These are phyloP conservation scores for Myiozetetes cayanensis DNA, from an alignment of 2,113 vertebrate genomes.

Conservation along the genomic window DNA sequence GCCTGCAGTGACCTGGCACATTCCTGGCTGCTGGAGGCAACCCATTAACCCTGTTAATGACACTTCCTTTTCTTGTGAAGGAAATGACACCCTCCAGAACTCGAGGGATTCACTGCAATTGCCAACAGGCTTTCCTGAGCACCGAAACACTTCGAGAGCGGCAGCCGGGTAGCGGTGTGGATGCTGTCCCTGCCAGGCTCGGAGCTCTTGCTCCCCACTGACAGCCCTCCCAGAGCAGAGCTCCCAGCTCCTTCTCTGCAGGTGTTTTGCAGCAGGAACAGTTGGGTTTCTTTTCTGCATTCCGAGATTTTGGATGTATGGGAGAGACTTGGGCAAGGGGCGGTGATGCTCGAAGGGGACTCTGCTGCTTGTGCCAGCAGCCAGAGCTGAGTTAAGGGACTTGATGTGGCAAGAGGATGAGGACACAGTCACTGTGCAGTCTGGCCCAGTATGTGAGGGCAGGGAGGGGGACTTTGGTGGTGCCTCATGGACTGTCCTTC, in stretches of 20 bases:
- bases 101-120: not conserved
- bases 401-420: fast-evolving
- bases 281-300: not conserved
- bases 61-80: not conserved
- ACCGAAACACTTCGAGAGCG: fast-evolving
- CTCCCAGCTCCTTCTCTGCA: not conserved
- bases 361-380: not conserved
- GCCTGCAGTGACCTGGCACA: not conserved
- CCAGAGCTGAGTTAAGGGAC: not conserved
- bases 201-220: fast-evolving
- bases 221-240: not conserved
- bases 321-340: not conserved
- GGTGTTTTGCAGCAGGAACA: not conserved
- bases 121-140: fast-evolving
- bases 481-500: slow-evolving; percentile 23
- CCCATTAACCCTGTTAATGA: not conserved
- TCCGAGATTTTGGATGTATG: not conserved
- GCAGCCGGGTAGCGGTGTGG: not conserved
- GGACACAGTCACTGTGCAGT: not conserved
- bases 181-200: fast-evolving
- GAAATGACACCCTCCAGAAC: not conserved
- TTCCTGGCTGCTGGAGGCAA: not conserved
- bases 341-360: not conserved
- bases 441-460: not conserved
- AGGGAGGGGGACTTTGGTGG: not conserved